Conservation (phyloP, 1,140 invertebrate species). For the Sitophilus oryzae region DNA sequence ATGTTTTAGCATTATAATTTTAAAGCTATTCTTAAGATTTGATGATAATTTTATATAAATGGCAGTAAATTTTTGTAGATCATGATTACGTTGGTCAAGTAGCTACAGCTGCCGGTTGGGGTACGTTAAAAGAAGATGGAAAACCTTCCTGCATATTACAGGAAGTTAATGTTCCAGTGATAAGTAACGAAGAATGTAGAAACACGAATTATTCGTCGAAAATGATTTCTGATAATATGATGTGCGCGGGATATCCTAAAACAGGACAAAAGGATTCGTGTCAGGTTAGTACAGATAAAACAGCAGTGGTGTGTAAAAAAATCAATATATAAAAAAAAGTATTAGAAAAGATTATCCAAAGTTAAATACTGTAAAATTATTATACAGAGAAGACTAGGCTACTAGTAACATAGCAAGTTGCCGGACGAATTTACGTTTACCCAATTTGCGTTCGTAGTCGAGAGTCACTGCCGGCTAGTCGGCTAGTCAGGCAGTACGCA, state of each 20-base stretch:
- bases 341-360: too few species aligned
- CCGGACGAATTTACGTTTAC: too few species aligned
- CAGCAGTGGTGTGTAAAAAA: too few species aligned
- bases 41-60: not conserved
- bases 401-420: too few species aligned
- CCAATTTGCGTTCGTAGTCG: too few species aligned
- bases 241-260: slow-evolving; percentile 75
- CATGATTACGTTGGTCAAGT: slow-evolving; percentile 61
- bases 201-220: slow-evolving; percentile 70
- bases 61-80: slow-evolving; percentile 46
- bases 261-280: slow-evolving; percentile 76
- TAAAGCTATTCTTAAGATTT: too few species aligned
- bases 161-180: slow-evolving; percentile 75
- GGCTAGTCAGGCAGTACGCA: too few species aligned
- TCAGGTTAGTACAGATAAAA: slow-evolving; percentile 50
- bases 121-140: slow-evolving; percentile 72
- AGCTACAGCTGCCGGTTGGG: slow-evolving; percentile 78
- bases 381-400: too few species aligned
- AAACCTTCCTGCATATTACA: slow-evolving; percentile 73
- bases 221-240: slow-evolving; percentile 81
- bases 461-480: too few species aligned
- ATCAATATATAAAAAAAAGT: too few species aligned
- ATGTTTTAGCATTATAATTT: too few species aligned
- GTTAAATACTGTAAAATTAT: too few species aligned
- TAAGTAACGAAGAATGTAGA: slow-evolving; percentile 69